These are phyloP conservation scores for Ceyx cyanopectus DNA, from an alignment of 2,113 vertebrate genomes.

Conservation along the genomic window DNA sequence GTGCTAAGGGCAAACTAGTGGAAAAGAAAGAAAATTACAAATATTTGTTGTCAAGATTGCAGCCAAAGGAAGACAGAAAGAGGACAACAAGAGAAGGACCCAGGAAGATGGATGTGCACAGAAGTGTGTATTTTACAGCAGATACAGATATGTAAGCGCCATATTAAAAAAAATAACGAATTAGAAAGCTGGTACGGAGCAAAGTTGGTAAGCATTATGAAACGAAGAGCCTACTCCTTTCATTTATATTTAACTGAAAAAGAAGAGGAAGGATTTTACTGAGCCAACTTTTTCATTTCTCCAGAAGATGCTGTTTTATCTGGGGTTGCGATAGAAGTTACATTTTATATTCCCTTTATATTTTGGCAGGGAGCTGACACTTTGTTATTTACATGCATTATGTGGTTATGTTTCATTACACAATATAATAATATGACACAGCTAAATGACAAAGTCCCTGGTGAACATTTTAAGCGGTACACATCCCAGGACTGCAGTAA, in stretches of 20 bases:
- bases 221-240: background rate
- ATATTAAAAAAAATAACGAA: background rate
- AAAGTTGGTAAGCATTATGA: background rate
- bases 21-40: slow-evolving; percentile 37
- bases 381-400: slow-evolving; percentile 61
- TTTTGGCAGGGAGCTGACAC: slow-evolving; percentile 43
- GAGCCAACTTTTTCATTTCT: slow-evolving; percentile 1
- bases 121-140: background rate
- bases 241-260: slow-evolving; percentile 7
- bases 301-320: slow-evolving; percentile 24
- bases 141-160: background rate
- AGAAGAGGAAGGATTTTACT: background rate
- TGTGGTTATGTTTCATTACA: slow-evolving; percentile 62
- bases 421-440: slow-evolving; percentile 40
- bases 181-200: background rate
- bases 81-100: background rate
- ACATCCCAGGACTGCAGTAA: slow-evolving; percentile 6
- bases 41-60: slow-evolving; percentile 10
- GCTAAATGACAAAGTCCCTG: slow-evolving; percentile 52
- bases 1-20: background rate
- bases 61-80: slow-evolving; percentile 12
- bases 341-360: slow-evolving; percentile 18
- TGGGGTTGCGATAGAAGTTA: background rate
- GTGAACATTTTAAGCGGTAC: slow-evolving; percentile 19
- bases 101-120: background rate